phyloP scores from a whole-genome alignment of 2,113 vertebrate genomes.

The Corvus cornix region DNA sequence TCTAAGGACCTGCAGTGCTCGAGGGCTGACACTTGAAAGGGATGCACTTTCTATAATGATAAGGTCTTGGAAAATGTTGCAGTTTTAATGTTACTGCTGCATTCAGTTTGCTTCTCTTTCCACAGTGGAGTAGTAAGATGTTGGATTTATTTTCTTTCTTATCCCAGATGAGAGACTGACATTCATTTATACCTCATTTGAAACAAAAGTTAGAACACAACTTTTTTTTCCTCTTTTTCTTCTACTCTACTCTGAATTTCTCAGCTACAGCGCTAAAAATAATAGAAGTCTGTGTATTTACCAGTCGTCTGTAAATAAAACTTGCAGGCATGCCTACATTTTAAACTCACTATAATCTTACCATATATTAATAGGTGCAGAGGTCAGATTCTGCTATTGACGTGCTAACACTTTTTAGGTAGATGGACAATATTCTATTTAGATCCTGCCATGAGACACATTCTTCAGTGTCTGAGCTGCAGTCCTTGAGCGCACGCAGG shows the following conservation, averaged over 20 bases:
- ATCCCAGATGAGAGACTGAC: not conserved
- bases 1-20: not conserved
- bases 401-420: not conserved
- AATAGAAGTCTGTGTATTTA: not conserved
- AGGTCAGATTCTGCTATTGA: not conserved
- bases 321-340: not conserved
- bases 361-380: not conserved
- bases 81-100: constrained; percentile 7
- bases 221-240: not conserved
- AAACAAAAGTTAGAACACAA: not conserved
- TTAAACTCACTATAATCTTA: not conserved
- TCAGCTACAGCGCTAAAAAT: not conserved
- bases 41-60: not conserved
- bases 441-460: not conserved
- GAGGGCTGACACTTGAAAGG: constrained; percentile 6
- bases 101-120: constrained; percentile 16
- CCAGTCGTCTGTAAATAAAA: not conserved
- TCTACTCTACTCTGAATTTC: not conserved
- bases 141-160: not conserved
- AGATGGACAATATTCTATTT: constrained; percentile 3
- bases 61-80: constrained; percentile 5
- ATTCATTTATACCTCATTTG: not conserved
- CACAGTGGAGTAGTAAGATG: not conserved
- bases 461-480: not conserved
- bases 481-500: not conserved